Evolutionary conservation across 2,888 invertebrate species (phyloP), one percentile per base, ranked within the genome.

Genomic region (Limnephilus lunatus): DNA sequence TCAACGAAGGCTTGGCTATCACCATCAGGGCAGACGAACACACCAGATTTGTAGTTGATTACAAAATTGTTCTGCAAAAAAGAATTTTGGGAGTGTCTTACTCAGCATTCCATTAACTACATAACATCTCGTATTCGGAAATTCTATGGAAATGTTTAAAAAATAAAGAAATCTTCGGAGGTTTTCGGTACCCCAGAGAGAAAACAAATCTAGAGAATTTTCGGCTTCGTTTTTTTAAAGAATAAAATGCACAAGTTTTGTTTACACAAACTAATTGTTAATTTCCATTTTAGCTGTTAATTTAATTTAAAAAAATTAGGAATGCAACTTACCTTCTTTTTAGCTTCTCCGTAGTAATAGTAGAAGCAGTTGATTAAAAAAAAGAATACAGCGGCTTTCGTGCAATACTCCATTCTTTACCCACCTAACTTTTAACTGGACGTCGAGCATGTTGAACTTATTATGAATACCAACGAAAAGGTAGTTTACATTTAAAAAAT

Each of bases 1-100:
- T 91, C 88, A 15, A 53, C 35, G 31, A 81, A 81, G 48, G 39
- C 39, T 35, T 53, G 39, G 15, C 89, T 90, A 11, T 25, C 35
- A 14, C n/a, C 82, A 48, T 81, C 87, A 11, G 87, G 35, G 48
- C 91, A 91, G 30, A 44, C 12, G 19, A 30, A 48, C 19, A 91
- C 87, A 9, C 32, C 86, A 7, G 91, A 91, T 31, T 39, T 82
- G 53, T 88, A 91, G 83, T 91, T 91, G 15, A 88, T 81, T 32
- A 88, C 3, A 39, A 30, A 88, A 87, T 91, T 91, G 30, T 87
- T 25, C 91, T 91, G 91, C 30, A 91, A 88, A 19, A 85, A 35
- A 31, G 5, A 3, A 1, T 68, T 68, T 68, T 5, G 25, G 25
- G 4, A 25, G 25, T 68, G 53, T 68, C 0, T 25, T 68, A 68